These are phyloP conservation scores for Eubasilissa regina DNA, from an alignment of 1,140 invertebrate species.

Conservation along the genomic window DNA sequence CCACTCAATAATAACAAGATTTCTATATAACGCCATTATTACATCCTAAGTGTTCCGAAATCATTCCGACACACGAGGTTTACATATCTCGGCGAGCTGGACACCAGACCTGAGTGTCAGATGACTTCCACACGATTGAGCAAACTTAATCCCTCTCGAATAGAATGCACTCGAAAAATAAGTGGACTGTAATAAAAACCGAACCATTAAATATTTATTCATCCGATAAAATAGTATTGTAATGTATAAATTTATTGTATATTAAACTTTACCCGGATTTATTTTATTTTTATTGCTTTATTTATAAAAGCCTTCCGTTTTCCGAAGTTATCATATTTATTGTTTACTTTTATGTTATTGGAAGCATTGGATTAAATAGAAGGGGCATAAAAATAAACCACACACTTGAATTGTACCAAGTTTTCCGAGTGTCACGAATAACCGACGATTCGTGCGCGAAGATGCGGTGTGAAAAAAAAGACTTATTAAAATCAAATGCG, in stretches of 20 bases:
- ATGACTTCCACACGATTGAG: constrained; percentile 36
- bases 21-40: constrained; percentile 50
- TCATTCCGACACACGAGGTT: constrained; percentile 38
- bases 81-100: constrained; percentile 27
- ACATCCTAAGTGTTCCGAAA: constrained; percentile 28
- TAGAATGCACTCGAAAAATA: constrained; percentile 1
- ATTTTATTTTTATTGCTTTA: constrained; percentile 19
- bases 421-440: too few relatives aligned
- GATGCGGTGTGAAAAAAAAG: too few relatives aligned
- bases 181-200: constrained; percentile 8
- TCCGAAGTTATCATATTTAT: neutral
- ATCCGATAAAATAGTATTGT: constrained; percentile 30
- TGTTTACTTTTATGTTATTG: too few relatives aligned
- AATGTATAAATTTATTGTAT: constrained; percentile 22
- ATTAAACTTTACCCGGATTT: constrained; percentile 12
- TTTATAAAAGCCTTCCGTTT: constrained; percentile 23
- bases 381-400: too few relatives aligned
- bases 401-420: too few relatives aligned
- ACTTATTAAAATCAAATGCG: too few relatives aligned
- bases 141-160: constrained; percentile 23
- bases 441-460: too few relatives aligned
- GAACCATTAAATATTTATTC: constrained; percentile 33
- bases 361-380: too few relatives aligned
- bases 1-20: constrained; percentile 52
- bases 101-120: constrained; percentile 3